These are phyloP conservation scores for Eledona agricola DNA, from an alignment of 2,888 invertebrate species.

Conservation along the genomic window DNA sequence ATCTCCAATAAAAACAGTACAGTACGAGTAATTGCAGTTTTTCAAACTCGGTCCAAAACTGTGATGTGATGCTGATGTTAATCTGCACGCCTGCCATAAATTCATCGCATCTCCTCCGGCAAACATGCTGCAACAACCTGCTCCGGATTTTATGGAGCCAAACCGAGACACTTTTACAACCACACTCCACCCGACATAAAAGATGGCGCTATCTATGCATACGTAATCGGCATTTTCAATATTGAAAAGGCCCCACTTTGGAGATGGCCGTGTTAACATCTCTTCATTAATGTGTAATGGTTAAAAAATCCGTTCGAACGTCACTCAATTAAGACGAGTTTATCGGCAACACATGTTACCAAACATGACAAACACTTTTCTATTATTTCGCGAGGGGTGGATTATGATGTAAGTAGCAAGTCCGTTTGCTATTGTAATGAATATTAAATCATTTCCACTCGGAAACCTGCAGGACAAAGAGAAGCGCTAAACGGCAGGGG, in stretches of 20 bases:
- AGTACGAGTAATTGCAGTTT: no score
- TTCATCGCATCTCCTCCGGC: slow-evolving; percentile 15
- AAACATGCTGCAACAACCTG: slow-evolving; percentile 22
- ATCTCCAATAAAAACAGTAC: no score
- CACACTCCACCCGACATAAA: slow-evolving; percentile 23
- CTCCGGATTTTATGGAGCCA: slow-evolving; percentile 27
- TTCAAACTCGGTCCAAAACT: no score
- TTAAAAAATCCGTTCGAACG: slow-evolving; percentile 8
- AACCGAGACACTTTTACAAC: slow-evolving; percentile 30
- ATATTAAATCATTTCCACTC: slow-evolving; percentile 60
- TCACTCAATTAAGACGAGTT: slow-evolving; percentile 46
- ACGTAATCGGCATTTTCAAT: slow-evolving; percentile 25
- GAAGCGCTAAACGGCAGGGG: slow-evolving; percentile 45
- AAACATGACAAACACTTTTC: slow-evolving; percentile 54
- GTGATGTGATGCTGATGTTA: slow-evolving; percentile 8
- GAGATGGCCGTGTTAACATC: slow-evolving; percentile 28
- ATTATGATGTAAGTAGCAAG: slow-evolving; percentile 57
- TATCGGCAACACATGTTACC: slow-evolving; percentile 56
- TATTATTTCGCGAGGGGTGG: slow-evolving; percentile 50
- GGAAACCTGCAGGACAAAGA: slow-evolving; percentile 50
- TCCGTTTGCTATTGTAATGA: slow-evolving; percentile 56
- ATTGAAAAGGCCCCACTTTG: slow-evolving; percentile 13
- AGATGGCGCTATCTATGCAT: slow-evolving; percentile 28
- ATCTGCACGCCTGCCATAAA: slow-evolving; percentile 16
- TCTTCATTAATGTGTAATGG: no score